These are phyloP conservation scores for Tachina lurida DNA, from an alignment of 2,888 invertebrate species.

Conservation along the genomic window DNA sequence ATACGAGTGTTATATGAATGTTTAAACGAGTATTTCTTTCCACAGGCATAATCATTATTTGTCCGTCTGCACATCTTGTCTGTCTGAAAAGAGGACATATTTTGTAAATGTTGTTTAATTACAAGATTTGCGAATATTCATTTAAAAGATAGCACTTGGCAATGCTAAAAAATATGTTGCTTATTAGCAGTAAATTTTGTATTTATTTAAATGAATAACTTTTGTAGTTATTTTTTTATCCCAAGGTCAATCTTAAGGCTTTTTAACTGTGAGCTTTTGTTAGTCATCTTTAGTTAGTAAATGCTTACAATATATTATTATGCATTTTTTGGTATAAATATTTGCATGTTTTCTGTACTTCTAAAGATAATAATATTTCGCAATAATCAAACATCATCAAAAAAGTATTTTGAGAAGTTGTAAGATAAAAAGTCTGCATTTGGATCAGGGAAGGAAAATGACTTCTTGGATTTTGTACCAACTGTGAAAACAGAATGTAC, in stretches of 20 bases:
- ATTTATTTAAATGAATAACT: constrained; percentile 68
- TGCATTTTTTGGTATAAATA: no score
- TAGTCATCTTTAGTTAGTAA: neutral
- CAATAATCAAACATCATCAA: no score
- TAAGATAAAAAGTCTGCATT: no score
- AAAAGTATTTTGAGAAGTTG: no score
- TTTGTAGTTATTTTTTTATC: constrained; percentile 34
- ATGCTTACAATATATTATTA: neutral
- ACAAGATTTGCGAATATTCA: constrained; percentile 70
- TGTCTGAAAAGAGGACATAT: constrained; percentile 69
- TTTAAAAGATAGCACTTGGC: constrained; percentile 68
- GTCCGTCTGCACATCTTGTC: constrained; percentile 50
- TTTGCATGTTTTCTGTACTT: no score
- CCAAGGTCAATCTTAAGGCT: constrained; percentile 66
- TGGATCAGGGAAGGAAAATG: no score
- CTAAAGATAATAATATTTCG: no score
- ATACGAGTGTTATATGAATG: constrained; percentile 5
- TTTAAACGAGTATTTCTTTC: constrained; percentile 12
- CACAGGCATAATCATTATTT: constrained; percentile 28
- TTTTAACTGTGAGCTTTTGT: neutral
- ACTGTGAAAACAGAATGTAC: no score
- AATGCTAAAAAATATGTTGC: constrained; percentile 67
- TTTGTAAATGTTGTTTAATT: constrained; percentile 71
- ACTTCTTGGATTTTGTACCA: no score
- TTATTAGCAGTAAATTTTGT: constrained; percentile 71